phyloP scores from a whole-genome alignment of 2,888 invertebrate species.

The Cerastis rubricosa region DNA sequence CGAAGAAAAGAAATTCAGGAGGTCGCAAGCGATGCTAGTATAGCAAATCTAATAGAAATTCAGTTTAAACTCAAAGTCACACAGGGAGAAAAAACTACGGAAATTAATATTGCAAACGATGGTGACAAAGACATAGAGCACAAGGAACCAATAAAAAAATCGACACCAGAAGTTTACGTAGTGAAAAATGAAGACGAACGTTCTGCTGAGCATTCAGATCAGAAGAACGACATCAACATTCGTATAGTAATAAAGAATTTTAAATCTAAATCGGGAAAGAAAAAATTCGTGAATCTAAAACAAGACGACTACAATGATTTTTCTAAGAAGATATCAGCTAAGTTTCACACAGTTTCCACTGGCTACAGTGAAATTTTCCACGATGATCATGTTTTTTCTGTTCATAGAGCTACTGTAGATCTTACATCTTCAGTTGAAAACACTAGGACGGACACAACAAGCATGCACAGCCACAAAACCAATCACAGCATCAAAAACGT shows the following conservation, averaged over 20 bases:
- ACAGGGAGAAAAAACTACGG: slow-evolving; percentile 77
- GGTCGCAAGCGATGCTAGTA: slow-evolving; percentile 71
- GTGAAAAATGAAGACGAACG: slow-evolving; percentile 68
- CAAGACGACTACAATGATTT: slow-evolving; percentile 66
- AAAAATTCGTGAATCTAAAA: slow-evolving; percentile 46
- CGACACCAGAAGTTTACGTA: slow-evolving; percentile 73
- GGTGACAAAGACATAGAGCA: slow-evolving; percentile 48
- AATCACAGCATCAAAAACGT: not conserved
- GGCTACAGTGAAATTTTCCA: slow-evolving; percentile 74
- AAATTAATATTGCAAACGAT: slow-evolving; percentile 74
- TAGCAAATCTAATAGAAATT: slow-evolving; percentile 81
- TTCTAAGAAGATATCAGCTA: slow-evolving; percentile 77
- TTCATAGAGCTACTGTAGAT: slow-evolving; percentile 77
- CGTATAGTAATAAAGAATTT: slow-evolving; percentile 81
- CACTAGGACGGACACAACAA: slow-evolving; percentile 46
- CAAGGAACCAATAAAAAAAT: slow-evolving; percentile 52
- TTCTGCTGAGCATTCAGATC: slow-evolving; percentile 62
- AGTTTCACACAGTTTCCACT: slow-evolving; percentile 82
- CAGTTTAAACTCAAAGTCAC: slow-evolving; percentile 80
- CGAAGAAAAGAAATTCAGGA: slow-evolving; percentile 58
- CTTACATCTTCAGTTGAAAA: slow-evolving; percentile 71
- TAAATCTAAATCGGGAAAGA: slow-evolving; percentile 68
- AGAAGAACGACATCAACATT: slow-evolving; percentile 81
- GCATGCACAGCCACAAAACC: slow-evolving; percentile 5
- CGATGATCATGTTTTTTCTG: slow-evolving; percentile 71